These are phyloP conservation scores for Drosophila ercepeae DNA, from an alignment of 1,140 invertebrate species.

Conservation along the genomic window DNA sequence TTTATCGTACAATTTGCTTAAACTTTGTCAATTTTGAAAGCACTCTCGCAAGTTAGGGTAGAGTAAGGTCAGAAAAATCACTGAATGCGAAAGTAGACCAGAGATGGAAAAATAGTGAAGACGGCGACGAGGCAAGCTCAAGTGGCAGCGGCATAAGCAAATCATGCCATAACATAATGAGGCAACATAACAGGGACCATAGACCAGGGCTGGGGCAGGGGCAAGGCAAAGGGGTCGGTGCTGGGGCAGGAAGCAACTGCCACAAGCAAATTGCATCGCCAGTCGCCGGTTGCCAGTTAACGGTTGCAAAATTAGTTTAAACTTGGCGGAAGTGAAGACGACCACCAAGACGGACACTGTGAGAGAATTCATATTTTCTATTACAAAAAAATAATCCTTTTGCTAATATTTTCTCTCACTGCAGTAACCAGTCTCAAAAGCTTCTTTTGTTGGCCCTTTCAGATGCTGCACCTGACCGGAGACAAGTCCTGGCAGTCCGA, in stretches of 20 bases:
- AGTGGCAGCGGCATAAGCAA: conserved; percentile 64
- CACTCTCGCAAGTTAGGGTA: background rate
- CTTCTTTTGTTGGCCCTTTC: conserved; percentile 49
- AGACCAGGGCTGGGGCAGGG: conserved; percentile 1
- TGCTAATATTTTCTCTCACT: background rate
- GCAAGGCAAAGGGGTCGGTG: background rate
- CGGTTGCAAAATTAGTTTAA: conserved; percentile 80
- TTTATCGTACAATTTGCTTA: background rate
- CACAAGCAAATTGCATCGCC: conserved; percentile 67
- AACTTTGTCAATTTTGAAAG: background rate
- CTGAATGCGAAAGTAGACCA: conserved; percentile 5
- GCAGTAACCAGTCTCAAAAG: conserved; percentile 15
- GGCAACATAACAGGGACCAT: conserved; percentile 41
- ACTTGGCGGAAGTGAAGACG: conserved; percentile 64
- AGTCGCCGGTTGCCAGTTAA: conserved; percentile 61
- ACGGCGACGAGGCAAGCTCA: conserved; percentile 38
- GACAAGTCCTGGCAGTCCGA: conserved; percentile 39
- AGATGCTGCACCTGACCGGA: conserved; percentile 65
- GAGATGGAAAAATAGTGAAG: conserved; percentile 5
- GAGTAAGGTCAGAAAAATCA: conserved; percentile 30
- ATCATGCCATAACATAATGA: conserved; percentile 73
- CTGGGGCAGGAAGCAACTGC: conserved; percentile 59
- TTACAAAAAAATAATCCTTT: background rate
- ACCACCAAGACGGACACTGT: conserved; percentile 9
- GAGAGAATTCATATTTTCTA: background rate